Conservation (phyloP, 2,113 vertebrate genomes). For the Thamnophis sirtalis region DNA sequence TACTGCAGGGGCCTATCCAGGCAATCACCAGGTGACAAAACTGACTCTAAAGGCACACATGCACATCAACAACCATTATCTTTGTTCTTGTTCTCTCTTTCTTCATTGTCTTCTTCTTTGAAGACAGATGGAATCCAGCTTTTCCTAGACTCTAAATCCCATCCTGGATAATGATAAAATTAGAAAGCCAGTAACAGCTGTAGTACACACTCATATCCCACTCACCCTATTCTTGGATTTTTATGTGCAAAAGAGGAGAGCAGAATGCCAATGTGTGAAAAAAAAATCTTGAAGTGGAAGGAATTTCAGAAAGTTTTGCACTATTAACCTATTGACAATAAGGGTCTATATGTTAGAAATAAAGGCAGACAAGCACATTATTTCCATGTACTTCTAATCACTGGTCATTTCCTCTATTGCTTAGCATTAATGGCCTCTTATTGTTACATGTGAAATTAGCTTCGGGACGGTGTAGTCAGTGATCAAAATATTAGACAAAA, state of each 20-base stretch:
- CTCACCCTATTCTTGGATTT: not conserved
- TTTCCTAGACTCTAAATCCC: not conserved
- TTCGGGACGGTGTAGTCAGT: not conserved
- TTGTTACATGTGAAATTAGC: not conserved
- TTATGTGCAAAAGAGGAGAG: not conserved
- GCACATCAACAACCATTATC: not conserved
- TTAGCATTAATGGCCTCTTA: not conserved
- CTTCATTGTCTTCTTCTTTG: not conserved
- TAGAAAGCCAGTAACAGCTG: not conserved
- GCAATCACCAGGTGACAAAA: not conserved
- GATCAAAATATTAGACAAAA: not conserved
- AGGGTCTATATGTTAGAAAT: not conserved
- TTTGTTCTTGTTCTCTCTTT: not conserved
- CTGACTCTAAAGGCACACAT: not conserved
- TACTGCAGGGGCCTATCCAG: not conserved
- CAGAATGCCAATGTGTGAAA: not conserved
- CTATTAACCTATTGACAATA: not conserved
- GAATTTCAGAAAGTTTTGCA: not conserved
- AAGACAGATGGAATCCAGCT: not conserved
- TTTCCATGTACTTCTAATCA: not conserved
- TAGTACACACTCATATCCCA: too few species aligned
- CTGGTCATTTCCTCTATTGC: not conserved
- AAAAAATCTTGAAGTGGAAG: not conserved
- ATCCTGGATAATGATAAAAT: not conserved
- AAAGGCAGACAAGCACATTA: not conserved